Percentiles rank a stretch among this genome's conserved stretches.
phyloP scores from a whole-genome alignment of 2,113 vertebrate genomes.

The Bufo bufo region DNA sequence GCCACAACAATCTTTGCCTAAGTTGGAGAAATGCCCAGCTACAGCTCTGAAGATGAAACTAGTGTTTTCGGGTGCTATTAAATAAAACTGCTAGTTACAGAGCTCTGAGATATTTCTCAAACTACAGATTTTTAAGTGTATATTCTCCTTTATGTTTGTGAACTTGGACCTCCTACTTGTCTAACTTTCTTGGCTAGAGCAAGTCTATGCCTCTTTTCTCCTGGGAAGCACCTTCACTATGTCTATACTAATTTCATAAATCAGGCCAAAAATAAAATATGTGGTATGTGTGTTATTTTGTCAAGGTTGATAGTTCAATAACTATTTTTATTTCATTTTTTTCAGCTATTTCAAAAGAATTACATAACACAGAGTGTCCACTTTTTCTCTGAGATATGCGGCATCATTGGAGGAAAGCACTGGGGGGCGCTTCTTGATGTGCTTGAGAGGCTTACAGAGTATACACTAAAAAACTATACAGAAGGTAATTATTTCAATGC shows the following conservation, averaged over 20 bases:
- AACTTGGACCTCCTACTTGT: too few species aligned
- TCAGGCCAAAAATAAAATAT: not conserved
- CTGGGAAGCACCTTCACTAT: not conserved
- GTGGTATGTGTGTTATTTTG: not conserved
- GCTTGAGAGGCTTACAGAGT: constrained; percentile 42
- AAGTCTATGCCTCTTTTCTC: too few species aligned
- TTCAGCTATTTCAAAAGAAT: constrained; percentile 47
- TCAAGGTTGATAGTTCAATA: not conserved
- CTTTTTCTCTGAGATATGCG: constrained; percentile 34
- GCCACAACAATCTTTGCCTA: too few species aligned
- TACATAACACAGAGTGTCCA: not conserved
- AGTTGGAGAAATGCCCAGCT: too few species aligned
- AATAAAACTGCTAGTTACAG: too few species aligned
- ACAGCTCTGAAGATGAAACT: too few species aligned
- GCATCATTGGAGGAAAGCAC: constrained; percentile 42
- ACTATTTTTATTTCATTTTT: not conserved
- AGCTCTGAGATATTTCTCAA: too few species aligned
- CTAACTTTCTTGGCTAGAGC: too few species aligned
- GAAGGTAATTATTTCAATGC: constrained; percentile 22
- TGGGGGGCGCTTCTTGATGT: constrained; percentile 49
- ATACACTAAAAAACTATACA: constrained; percentile 46
- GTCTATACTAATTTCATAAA: not conserved
- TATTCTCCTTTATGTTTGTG: too few species aligned
- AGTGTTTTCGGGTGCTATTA: too few species aligned
- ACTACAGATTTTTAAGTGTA: too few species aligned